These are phyloP conservation scores for Hyperopisus bebe DNA, from an alignment of 2,113 vertebrate genomes.

Conservation along the genomic window DNA sequence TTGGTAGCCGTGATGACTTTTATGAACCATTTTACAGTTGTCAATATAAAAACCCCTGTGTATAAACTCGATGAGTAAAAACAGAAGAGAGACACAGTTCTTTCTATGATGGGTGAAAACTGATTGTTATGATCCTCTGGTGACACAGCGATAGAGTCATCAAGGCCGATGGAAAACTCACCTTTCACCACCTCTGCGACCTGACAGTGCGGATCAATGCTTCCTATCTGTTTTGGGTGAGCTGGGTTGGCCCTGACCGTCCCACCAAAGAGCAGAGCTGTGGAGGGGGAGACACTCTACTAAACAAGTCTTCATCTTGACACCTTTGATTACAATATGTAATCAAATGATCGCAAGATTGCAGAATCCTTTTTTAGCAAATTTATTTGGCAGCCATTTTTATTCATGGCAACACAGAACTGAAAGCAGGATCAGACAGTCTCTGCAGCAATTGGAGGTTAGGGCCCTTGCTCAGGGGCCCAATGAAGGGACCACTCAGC, in stretches of 20 bases:
- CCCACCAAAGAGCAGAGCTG: constrained; percentile 89
- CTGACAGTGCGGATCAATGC: constrained; percentile 83
- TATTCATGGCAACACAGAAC: background rate
- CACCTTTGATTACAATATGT: background rate
- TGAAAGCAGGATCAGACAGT: background rate
- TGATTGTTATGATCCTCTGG: background rate
- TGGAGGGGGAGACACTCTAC: background rate
- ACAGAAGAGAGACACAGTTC: background rate
- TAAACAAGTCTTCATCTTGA: background rate
- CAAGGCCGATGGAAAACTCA: constrained; percentile 40
- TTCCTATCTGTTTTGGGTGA: constrained; percentile 93
- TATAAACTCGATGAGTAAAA: background rate
- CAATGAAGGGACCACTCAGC: background rate
- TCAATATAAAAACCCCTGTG: background rate
- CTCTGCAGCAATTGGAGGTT: background rate
- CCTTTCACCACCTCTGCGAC: constrained; percentile 88
- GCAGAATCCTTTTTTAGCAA: background rate
- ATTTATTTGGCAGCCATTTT: background rate
- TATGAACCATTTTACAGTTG: background rate
- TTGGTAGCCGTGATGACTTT: background rate
- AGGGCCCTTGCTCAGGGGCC: background rate
- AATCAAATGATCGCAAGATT: background rate
- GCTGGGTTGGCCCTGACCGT: constrained; percentile 80
- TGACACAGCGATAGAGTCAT: background rate
- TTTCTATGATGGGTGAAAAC: background rate